phyloP scores from a whole-genome alignment of 2,797 vertebrate genomes.

The Aselliscus stoliczkanus region DNA sequence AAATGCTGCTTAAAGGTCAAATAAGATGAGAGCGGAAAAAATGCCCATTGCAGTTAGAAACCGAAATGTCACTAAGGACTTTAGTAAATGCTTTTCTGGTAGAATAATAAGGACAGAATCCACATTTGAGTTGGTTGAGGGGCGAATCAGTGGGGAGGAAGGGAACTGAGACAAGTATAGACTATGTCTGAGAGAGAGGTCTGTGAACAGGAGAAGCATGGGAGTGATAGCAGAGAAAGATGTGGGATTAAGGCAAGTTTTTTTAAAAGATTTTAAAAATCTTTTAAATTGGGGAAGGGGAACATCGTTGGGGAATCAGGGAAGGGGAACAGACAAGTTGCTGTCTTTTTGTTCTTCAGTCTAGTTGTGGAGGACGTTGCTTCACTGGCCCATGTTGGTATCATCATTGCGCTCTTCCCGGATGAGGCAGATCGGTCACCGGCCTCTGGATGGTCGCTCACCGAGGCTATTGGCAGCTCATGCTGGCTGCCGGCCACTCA shows the following conservation, averaged over 20 bases:
- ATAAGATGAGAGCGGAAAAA: not conserved
- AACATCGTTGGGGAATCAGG: too few relatives aligned
- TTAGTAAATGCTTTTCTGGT: not conserved
- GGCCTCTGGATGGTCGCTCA: too few relatives aligned
- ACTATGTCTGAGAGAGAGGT: not conserved
- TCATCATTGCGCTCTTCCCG: too few relatives aligned
- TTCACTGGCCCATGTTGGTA: too few relatives aligned
- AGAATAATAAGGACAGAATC: not conserved
- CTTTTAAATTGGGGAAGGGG: too few relatives aligned
- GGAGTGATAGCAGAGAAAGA: not conserved
- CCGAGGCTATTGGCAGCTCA: too few relatives aligned
- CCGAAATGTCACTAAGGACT: not conserved
- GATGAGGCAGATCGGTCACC: too few relatives aligned
- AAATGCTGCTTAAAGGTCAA: not conserved
- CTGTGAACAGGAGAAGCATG: not conserved
- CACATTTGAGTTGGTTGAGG: not conserved
- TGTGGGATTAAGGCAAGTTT: not conserved
- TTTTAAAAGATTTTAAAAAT: too few relatives aligned
- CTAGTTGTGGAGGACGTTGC: too few relatives aligned
- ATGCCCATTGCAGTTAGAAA: not conserved
- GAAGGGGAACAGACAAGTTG: too few relatives aligned
- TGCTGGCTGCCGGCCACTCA: too few relatives aligned
- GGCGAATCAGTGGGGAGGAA: not conserved
- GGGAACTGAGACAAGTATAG: not conserved
- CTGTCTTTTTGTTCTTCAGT: too few relatives aligned